Conservation (phyloP, 1,140 invertebrate species). For the Drosophila sulfurigaster region DNA sequence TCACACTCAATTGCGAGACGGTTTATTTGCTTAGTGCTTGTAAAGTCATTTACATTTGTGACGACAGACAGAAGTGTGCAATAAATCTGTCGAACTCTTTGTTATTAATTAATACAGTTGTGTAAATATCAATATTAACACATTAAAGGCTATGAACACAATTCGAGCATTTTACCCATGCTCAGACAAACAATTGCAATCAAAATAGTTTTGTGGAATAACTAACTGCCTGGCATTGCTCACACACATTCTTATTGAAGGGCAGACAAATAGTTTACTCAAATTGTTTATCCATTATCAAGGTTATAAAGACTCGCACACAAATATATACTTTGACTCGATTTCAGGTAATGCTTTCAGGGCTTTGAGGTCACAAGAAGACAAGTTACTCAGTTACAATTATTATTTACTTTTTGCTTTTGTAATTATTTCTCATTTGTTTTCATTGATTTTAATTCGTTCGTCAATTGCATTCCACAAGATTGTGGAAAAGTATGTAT, state of each 20-base stretch:
- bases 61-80: neutral
- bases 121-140: slow-evolving; percentile 15
- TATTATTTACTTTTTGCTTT: neutral
- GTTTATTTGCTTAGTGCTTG: slow-evolving; percentile 1
- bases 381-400: too few species aligned
- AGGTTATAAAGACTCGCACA: neutral
- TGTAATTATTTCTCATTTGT: slow-evolving; percentile 5
- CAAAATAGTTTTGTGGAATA: slow-evolving; percentile 8
- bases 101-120: slow-evolving; percentile 1
- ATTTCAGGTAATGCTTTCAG: neutral
- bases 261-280: neutral
- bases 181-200: neutral
- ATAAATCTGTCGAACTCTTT: neutral
- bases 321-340: neutral
- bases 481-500: neutral
- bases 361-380: neutral
- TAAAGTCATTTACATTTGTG: neutral
- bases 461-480: slow-evolving; percentile 25
- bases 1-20: neutral
- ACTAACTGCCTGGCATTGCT: neutral
- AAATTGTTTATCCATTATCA: slow-evolving; percentile 18
- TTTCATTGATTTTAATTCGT: slow-evolving; percentile 12
- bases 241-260: slow-evolving; percentile 7
- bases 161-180: slow-evolving; percentile 1
- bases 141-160: slow-evolving; percentile 9